Evolutionary conservation across 23 tunicate genomes (phyloP).

Genomic region (Botrylloides violaceus): DNA sequence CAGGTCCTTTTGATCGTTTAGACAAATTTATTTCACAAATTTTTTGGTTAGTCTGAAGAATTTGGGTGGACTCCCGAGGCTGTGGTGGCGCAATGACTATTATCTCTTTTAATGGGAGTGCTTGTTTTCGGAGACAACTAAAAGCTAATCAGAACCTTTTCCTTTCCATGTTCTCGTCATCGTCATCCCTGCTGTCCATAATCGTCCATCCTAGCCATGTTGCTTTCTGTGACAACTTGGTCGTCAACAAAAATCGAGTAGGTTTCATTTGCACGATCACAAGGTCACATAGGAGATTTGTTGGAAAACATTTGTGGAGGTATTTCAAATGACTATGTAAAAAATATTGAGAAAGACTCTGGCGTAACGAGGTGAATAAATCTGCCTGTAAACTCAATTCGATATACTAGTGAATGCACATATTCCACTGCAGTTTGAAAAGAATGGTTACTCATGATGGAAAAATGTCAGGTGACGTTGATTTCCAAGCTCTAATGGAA

Average conservation of each 20-base stretch:
- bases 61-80: too few relatives aligned
- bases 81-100: too few relatives aligned
- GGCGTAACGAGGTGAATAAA: constrained; percentile 23
- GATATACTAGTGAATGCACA: background rate
- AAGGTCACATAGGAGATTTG: constrained; percentile 54
- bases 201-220: too few relatives aligned
- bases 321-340: constrained; percentile 71
- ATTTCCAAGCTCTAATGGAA: constrained; percentile 65
- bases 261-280: constrained; percentile 83
- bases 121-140: too few relatives aligned
- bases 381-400: background rate
- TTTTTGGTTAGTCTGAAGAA: too few relatives aligned
- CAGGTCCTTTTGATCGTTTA: too few relatives aligned
- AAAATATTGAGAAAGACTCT: constrained; percentile 54
- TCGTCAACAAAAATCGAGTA: constrained; percentile 4
- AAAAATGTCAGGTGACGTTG: constrained; percentile 78
- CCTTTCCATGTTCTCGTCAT: too few relatives aligned
- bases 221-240: background rate
- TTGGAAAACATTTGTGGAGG: constrained; percentile 74
- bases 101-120: too few relatives aligned
- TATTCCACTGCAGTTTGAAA: constrained; percentile 29
- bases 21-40: too few relatives aligned
- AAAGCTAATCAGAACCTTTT: too few relatives aligned
- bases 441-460: constrained; percentile 99
- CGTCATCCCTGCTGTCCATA: too few relatives aligned